Conservation (phyloP, 2,888 invertebrate species). For the Lasioglossum malachurum region DNA sequence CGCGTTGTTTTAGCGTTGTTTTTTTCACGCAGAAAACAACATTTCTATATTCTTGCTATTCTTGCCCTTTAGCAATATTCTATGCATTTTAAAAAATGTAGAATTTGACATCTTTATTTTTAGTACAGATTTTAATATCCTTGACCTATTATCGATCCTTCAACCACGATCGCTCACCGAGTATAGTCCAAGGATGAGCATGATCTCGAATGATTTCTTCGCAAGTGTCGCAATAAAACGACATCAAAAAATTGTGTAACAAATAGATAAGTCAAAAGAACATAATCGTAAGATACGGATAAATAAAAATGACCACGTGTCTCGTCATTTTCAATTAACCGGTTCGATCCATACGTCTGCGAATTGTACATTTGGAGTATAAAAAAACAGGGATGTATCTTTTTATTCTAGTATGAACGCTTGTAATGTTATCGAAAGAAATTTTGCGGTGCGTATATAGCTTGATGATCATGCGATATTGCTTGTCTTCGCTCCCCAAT, state of each 20-base stretch:
- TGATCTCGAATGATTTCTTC: neutral
- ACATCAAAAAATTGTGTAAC: neutral
- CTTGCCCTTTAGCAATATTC: neutral
- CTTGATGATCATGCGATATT: neutral
- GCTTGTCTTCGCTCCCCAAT: neutral
- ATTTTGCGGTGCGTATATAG: neutral
- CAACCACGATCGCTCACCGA: neutral
- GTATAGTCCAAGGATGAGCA: neutral
- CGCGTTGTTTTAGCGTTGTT: slow-evolving; percentile 18
- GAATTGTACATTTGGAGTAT: neutral
- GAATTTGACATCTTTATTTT: neutral
- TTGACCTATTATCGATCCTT: neutral
- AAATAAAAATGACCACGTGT: neutral
- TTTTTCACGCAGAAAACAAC: neutral
- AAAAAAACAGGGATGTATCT: neutral
- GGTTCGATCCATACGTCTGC: neutral
- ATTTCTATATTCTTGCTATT: neutral
- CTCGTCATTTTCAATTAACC: neutral
- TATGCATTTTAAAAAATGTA: neutral
- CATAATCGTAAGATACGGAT: neutral
- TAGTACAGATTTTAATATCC: neutral
- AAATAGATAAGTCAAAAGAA: neutral
- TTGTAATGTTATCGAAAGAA: neutral
- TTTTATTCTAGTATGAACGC: neutral
- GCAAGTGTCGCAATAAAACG: neutral